A percentile compares a stretch with the other conserved stretches of the same genome.
Evolutionary conservation across 2,797 vertebrate genomes (phyloP).

Genomic region (Melanotaenia parkinsoni): DNA sequence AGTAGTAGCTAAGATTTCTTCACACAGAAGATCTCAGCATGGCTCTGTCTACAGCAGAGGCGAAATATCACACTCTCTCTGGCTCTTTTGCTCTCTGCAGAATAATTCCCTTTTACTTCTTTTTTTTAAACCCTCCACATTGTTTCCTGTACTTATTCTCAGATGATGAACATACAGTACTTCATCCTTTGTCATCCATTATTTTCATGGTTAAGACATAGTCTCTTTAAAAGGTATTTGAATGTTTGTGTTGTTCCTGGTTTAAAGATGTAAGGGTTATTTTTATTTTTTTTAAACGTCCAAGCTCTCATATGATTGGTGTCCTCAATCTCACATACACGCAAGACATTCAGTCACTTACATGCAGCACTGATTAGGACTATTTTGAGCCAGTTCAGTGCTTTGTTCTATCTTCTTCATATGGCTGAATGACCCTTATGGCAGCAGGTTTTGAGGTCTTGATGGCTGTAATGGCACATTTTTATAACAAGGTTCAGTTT

Average conservation of each 20-base stretch:
- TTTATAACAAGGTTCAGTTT: slow-evolving; percentile 25
- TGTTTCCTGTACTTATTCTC: slow-evolving; percentile 42
- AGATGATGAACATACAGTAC: slow-evolving; percentile 18
- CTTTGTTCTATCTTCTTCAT: background rate
- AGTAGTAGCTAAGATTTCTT: slow-evolving; percentile 8
- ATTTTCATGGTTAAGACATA: no score
- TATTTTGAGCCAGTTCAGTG: slow-evolving; percentile 27
- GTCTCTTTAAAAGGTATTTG: slow-evolving; percentile 18
- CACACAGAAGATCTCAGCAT: slow-evolving; percentile 1
- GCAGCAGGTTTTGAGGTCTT: slow-evolving; percentile 21
- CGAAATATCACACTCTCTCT: slow-evolving; percentile 23
- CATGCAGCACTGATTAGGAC: slow-evolving; percentile 10
- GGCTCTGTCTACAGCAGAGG: slow-evolving; percentile 21
- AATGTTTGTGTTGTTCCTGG: slow-evolving; percentile 25
- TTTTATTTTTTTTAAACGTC: slow-evolving; percentile 41
- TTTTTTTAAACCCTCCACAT: slow-evolving; percentile 37
- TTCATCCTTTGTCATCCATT: background rate
- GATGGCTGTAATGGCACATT: slow-evolving; percentile 26
- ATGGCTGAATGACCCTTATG: slow-evolving; percentile 27
- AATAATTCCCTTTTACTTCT: slow-evolving; percentile 49
- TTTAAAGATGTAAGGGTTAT: slow-evolving; percentile 28
- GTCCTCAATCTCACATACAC: background rate
- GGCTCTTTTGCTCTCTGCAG: slow-evolving; percentile 13
- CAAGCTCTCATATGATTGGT: background rate
- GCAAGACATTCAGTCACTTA: background rate